Evolutionary conservation across 2,113 vertebrate species (phyloP).

Genomic region (Pitta sordida): DNA sequence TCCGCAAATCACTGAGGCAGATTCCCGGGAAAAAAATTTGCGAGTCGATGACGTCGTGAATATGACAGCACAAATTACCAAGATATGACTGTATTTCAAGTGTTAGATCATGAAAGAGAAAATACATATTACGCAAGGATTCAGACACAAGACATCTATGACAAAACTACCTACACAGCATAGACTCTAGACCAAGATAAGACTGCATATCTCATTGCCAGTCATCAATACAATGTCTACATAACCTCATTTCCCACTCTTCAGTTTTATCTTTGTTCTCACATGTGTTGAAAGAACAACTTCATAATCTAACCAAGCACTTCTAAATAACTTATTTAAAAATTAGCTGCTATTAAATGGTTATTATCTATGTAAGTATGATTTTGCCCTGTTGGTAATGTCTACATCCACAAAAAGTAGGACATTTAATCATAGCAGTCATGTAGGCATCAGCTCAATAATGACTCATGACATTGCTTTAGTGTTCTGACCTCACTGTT

Average conservation of each 20-base stretch:
- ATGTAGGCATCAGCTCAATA: constrained; percentile 13
- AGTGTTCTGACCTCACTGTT: not conserved
- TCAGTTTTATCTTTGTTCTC: not conserved
- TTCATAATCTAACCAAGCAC: not conserved
- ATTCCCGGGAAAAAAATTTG: too few species aligned
- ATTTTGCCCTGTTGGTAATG: not conserved
- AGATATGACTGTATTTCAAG: too few species aligned
- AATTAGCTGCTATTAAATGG: not conserved
- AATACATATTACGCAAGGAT: not conserved
- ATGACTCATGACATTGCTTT: not conserved
- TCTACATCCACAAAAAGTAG: not conserved
- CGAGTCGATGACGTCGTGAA: too few species aligned
- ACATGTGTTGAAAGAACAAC: not conserved
- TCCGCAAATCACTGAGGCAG: too few species aligned
- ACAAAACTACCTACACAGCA: not conserved
- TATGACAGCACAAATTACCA: too few species aligned
- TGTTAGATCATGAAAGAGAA: not conserved
- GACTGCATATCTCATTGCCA: not conserved
- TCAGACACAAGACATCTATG: not conserved
- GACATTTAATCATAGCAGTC: not conserved
- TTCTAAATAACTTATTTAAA: not conserved
- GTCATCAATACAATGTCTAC: not conserved
- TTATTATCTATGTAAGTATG: not conserved
- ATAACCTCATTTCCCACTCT: not conserved
- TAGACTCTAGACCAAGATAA: not conserved